Percentiles rank a stretch among this genome's conserved stretches.
Conservation (phyloP, 2,888 invertebrate genomes). For the Cataglyphis rosenhaueri region DNA sequence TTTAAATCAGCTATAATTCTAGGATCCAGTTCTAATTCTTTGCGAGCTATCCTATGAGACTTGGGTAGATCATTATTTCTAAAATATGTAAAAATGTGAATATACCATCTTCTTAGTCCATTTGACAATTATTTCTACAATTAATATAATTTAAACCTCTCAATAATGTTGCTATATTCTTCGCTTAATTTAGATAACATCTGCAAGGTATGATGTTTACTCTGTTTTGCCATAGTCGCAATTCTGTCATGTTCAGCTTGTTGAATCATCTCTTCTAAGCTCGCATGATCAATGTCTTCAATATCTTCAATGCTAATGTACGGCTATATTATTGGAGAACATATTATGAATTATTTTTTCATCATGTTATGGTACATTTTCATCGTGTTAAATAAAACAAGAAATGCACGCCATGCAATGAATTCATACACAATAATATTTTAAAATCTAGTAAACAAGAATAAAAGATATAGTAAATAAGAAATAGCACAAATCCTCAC, state of each 20-base stretch:
- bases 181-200: slow-evolving; percentile 87
- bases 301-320: slow-evolving; percentile 81
- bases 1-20: slow-evolving; percentile 89
- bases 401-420: background rate
- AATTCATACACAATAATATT: background rate
- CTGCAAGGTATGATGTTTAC: slow-evolving; percentile 88
- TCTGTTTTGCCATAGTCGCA: slow-evolving; percentile 88
- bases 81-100: slow-evolving; percentile 17
- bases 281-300: slow-evolving; percentile 83
- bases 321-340: slow-evolving; percentile 26
- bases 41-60: slow-evolving; percentile 87
- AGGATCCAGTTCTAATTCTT: slow-evolving; percentile 89
- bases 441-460: slow-evolving; percentile 1
- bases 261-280: slow-evolving; percentile 90
- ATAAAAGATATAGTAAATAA: background rate
- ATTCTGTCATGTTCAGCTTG: slow-evolving; percentile 89
- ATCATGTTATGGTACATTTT: background rate
- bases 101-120: background rate
- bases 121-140: background rate
- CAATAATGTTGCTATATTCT: slow-evolving; percentile 88
- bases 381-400: background rate
- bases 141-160: slow-evolving; percentile 82
- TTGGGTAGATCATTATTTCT: slow-evolving; percentile 88
- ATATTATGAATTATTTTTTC: background rate
- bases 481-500: slow-evolving; percentile 51